phyloP scores from a whole-genome alignment of 2,797 vertebrate species.

The Falco novaeseelandiae region DNA sequence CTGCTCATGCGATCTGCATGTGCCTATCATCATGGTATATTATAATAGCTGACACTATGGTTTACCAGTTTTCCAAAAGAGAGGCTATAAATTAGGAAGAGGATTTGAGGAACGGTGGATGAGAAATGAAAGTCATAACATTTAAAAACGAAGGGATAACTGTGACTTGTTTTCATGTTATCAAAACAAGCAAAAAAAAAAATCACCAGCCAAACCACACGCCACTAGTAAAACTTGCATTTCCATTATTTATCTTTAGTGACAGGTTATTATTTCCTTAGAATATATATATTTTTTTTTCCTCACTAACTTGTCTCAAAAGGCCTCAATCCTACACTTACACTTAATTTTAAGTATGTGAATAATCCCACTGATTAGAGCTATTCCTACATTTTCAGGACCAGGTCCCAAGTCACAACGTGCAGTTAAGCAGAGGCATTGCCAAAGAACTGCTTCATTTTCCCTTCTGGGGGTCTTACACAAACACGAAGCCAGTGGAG shows the following conservation, averaged over 20 bases:
- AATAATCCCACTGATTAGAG: neutral
- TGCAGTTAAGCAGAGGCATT: constrained; percentile 40
- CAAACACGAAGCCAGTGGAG: constrained; percentile 14
- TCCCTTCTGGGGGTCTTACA: constrained; percentile 30
- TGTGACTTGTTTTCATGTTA: neutral
- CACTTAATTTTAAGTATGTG: neutral
- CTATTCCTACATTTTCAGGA: neutral
- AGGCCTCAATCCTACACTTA: neutral
- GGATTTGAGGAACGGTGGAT: neutral
- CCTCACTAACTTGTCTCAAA: constrained; percentile 22
- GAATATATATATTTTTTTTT: neutral
- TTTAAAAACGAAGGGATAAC: constrained; percentile 1
- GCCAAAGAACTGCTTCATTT: constrained; percentile 19
- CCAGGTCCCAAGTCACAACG: constrained; percentile 23
- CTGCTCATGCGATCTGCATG: constrained; percentile 47
- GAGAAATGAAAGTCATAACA: constrained; percentile 26
- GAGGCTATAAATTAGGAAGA: constrained; percentile 46
- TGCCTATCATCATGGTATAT: constrained; percentile 47
- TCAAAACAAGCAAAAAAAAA: constrained; percentile 9
- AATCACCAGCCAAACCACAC: neutral
- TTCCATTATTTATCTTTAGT: neutral
- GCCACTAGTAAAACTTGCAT: neutral
- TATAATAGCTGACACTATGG: constrained; percentile 67
- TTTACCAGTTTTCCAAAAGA: constrained; percentile 59
- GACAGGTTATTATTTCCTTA: neutral